These are phyloP conservation scores for Kryptolebias ocellatus DNA, from an alignment of 2,797 vertebrate species.

Conservation along the genomic window DNA sequence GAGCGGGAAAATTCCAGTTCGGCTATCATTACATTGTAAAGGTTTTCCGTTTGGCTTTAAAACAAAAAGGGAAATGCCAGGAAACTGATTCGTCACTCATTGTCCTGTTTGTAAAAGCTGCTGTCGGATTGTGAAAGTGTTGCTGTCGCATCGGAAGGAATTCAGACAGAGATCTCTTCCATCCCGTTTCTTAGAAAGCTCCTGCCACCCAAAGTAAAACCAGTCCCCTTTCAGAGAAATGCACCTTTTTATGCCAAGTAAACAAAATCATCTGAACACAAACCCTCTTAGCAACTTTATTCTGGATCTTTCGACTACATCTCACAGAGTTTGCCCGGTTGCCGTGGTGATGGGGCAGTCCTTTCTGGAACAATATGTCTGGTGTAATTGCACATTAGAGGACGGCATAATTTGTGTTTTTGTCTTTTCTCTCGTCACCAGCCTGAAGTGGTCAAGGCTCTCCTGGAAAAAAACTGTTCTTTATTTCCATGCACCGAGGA, in stretches of 20 bases:
- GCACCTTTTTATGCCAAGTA: neutral
- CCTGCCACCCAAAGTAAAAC: neutral
- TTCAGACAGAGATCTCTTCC: neutral
- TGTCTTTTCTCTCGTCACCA: neutral
- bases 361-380: slow-evolving; percentile 12
- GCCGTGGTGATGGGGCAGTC: neutral
- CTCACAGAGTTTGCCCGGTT: neutral
- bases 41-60: neutral
- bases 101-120: neutral
- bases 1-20: neutral
- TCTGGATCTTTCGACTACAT: slow-evolving; percentile 2
- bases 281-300: neutral
- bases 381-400: slow-evolving; percentile 1
- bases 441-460: neutral
- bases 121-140: neutral
- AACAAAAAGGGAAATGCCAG: neutral
- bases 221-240: neutral
- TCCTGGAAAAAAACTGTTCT: neutral
- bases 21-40: neutral
- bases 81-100: slow-evolving; percentile 6
- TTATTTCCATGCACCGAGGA: neutral
- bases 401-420: slow-evolving; percentile 4
- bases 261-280: slow-evolving; percentile 1
- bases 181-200: neutral
- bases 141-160: neutral